These are phyloP conservation scores for Pampusana beccarii DNA, from an alignment of 2,113 vertebrate genomes.

Conservation along the genomic window DNA sequence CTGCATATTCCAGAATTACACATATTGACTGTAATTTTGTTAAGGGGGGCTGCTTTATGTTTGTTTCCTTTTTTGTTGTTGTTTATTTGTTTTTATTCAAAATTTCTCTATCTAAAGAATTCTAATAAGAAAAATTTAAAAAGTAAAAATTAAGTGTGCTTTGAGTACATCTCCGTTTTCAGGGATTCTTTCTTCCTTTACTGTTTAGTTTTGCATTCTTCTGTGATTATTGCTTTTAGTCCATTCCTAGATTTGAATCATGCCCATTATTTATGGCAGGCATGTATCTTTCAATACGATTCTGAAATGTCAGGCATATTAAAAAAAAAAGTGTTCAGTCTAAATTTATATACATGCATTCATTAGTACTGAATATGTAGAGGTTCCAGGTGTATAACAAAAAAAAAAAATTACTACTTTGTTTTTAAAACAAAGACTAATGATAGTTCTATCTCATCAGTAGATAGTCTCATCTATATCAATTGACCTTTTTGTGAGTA, in stretches of 20 bases:
- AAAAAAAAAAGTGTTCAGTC: neutral
- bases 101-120: neutral
- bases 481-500: neutral
- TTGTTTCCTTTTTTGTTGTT: neutral
- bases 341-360: neutral
- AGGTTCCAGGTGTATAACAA: neutral
- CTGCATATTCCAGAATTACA: neutral
- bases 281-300: neutral
- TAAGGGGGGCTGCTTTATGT: neutral
- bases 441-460: neutral
- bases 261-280: neutral
- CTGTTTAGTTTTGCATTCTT: neutral
- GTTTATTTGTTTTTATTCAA: neutral
- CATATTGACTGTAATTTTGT: neutral
- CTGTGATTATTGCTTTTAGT: neutral
- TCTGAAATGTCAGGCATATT: neutral
- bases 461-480: neutral
- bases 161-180: neutral
- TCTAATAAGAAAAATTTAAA: neutral
- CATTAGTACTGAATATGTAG: neutral
- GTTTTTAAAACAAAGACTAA: neutral
- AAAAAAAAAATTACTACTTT: neutral
- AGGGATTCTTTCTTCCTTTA: neutral
- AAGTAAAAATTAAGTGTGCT: neutral
- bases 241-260: neutral